phyloP scores from a whole-genome alignment of 2,113 vertebrate species.

The Nettapus auritus region DNA sequence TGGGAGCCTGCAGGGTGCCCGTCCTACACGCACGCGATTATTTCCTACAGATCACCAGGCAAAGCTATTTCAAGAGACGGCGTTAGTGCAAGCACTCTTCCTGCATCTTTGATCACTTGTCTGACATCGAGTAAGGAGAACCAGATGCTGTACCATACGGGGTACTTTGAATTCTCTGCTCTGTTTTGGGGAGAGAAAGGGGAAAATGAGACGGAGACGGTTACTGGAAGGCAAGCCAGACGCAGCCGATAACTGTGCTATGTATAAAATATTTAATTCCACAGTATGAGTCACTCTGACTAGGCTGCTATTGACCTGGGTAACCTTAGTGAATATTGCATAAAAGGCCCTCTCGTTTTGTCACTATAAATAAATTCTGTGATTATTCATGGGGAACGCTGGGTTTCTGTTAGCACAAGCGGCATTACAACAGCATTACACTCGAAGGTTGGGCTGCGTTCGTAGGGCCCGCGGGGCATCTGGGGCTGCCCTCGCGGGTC shows the following conservation, averaged over 20 bases:
- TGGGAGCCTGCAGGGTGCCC: background rate
- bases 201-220: constrained; percentile 46
- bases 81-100: background rate
- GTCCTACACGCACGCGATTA: background rate
- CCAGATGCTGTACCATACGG: background rate
- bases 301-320: constrained; percentile 65
- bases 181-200: background rate
- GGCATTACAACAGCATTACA: background rate
- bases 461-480: background rate
- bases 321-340: constrained; percentile 67
- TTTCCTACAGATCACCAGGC: background rate
- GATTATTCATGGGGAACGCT: constrained; percentile 34
- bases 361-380: constrained; percentile 62
- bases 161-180: constrained; percentile 4
- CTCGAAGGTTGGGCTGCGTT: background rate
- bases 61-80: background rate
- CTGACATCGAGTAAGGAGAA: background rate
- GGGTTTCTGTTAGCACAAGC: constrained; percentile 36
- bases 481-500: background rate
- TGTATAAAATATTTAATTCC: constrained; percentile 65
- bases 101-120: constrained; percentile 7
- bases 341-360: constrained; percentile 65
- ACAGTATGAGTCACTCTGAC: constrained; percentile 47
- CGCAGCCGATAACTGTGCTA: constrained; percentile 10
- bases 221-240: constrained; percentile 14